A percentile compares a stretch with the other conserved stretches of the same genome.
Evolutionary conservation across 1,140 invertebrate species (phyloP).

Genomic region (Delia radicum): DNA sequence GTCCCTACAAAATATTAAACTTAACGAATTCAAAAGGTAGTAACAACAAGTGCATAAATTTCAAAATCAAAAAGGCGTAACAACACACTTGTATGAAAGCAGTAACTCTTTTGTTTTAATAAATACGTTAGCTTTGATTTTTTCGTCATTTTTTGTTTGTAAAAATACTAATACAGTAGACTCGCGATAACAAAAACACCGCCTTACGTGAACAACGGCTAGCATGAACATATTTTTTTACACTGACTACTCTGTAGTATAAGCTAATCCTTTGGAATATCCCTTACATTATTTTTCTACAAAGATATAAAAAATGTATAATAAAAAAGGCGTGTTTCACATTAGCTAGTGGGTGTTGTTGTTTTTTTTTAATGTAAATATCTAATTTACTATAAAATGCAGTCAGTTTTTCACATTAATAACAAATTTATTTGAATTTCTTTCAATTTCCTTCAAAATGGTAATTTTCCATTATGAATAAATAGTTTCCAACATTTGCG

Average conservation of each 20-base stretch:
- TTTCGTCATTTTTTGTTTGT: too few relatives aligned
- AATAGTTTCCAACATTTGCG: not conserved
- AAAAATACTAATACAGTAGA: not conserved
- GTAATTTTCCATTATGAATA: not conserved
- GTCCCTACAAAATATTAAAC: too few relatives aligned
- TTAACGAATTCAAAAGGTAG: too few relatives aligned
- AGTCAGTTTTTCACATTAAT: not conserved
- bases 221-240: not conserved
- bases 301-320: not conserved
- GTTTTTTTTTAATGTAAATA: not conserved
- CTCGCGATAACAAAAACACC: not conserved
- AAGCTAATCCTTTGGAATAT: not conserved
- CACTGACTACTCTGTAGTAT: not conserved
- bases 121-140: too few relatives aligned
- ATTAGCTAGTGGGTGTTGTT: not conserved
- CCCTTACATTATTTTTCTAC: not conserved
- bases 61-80: too few relatives aligned
- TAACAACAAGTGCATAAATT: too few relatives aligned
- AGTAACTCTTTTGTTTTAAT: too few relatives aligned
- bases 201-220: not conserved
- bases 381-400: slow-evolving; percentile 2
- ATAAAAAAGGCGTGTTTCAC: not conserved
- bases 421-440: not conserved
- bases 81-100: too few relatives aligned
- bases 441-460: not conserved